Base-by-base conservation (phyloP, 2,113 vertebrate species). In the Camelus bactrianus region DNA sequence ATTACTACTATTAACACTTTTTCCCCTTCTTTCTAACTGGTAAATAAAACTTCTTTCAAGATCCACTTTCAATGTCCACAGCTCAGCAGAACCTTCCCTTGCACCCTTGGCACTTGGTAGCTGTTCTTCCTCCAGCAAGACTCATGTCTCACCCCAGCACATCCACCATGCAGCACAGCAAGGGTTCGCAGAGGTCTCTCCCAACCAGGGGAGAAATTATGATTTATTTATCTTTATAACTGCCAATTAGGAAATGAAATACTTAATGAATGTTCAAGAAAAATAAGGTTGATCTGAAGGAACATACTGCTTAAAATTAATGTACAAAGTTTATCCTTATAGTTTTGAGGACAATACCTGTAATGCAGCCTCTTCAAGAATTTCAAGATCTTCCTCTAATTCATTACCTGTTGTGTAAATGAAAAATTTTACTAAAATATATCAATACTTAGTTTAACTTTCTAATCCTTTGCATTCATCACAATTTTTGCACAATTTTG, bases 301-400 rank as follows among this genome's bases (percentile, higher is more conserved):
- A 82, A 83, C 86, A 89, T 28, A 75, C 2, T 64, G 5, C 17
- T 84, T 85, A 48, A 95, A 67, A 89, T 35, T 81, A 93, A 90
- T 4, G 11, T 30, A 86, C 24, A 91, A 70, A 92, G 73, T 64
- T 94, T 89, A 92, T 64, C 28, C 38, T 85, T 93, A 87, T 3
- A 95, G 73, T 14, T 50, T 54, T 88, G 91, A 48, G 24, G 65
- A 70, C n/a, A 64, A 83, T 97, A 99, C 99, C 99, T 99, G 99
- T 93, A 99, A 99, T 94, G 99, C 99, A 65, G 99, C 99, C 96
- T 99, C 99, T 96, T 99, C 99, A 93, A 99, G 99, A 98, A 99
- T 99, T 98, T 99, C 99, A 97, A 99, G 99, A 98, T 99, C 99
- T 97, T 99, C 99, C 89, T 99, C 99, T 96, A 99, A 98, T 97